Percentiles rank a stretch among this genome's conserved stretches.
Evolutionary conservation across 92 coral and sea anemone genomes (phyloP).

Genomic region (Epizoanthus ramosus): DNA sequence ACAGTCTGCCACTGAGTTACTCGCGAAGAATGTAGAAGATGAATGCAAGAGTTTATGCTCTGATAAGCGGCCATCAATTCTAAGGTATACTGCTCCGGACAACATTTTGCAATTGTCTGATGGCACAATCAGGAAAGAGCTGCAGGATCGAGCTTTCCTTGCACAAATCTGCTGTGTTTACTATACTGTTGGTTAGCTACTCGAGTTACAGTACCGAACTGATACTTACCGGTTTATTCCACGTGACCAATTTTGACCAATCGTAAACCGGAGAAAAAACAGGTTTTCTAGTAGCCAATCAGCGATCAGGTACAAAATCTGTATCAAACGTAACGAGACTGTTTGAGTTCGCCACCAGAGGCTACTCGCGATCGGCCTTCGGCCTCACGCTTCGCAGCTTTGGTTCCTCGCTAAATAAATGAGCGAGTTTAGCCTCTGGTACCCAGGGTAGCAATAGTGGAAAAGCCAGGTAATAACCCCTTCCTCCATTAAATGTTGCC

Average conservation of each 20-base stretch:
- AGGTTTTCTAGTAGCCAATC: slow-evolving; percentile 5
- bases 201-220: slow-evolving; percentile 3
- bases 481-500: no score
- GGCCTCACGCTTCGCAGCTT: background rate
- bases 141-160: slow-evolving; percentile 40
- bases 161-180: slow-evolving; percentile 31
- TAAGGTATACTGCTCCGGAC: slow-evolving; percentile 40
- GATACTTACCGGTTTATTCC: slow-evolving; percentile 7
- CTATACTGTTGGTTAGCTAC: slow-evolving; percentile 23
- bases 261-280: background rate
- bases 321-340: slow-evolving; percentile 6
- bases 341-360: background rate
- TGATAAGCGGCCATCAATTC: slow-evolving; percentile 35
- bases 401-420: no score
- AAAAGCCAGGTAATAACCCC: no score
- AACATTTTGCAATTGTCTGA: slow-evolving; percentile 29
- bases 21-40: slow-evolving; percentile 4
- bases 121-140: slow-evolving; percentile 22
- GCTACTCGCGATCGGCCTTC: slow-evolving; percentile 7
- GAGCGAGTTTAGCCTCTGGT: no score
- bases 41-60: slow-evolving; percentile 53
- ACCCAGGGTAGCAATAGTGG: no score
- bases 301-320: slow-evolving; percentile 8
- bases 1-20: background rate
- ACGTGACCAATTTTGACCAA: slow-evolving; percentile 11